Evolutionary conservation across 2,797 vertebrate genomes (phyloP).

Genomic region (Anolis apletophallus): DNA sequence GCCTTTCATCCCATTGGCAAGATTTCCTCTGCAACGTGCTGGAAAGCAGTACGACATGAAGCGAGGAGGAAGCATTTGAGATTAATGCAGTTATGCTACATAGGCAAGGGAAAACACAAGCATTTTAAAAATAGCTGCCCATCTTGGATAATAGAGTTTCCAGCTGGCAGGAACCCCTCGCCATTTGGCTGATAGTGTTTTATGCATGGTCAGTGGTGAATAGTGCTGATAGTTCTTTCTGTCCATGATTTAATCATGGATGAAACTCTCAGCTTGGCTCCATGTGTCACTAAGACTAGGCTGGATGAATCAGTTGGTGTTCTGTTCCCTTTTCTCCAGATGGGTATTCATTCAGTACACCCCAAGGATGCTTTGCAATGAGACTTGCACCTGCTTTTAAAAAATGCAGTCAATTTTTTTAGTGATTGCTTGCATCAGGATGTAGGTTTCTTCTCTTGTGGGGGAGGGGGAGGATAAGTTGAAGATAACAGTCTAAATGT

Average conservation of each 20-base stretch:
- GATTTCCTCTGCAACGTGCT: conserved; percentile 12
- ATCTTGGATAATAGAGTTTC: not conserved
- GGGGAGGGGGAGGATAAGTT: too few relatives aligned
- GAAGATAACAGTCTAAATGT: not conserved
- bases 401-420: not conserved
- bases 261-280: not conserved
- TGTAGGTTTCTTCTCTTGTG: not conserved
- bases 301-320: conserved; percentile 1
- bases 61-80: not conserved
- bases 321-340: not conserved
- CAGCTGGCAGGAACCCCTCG: not conserved
- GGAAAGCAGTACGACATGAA: not conserved
- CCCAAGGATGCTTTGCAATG: not conserved
- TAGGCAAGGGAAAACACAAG: not conserved
- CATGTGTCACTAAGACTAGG: not conserved
- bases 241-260: conserved; percentile 3
- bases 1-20: not conserved
- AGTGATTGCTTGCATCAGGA: not conserved
- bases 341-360: not conserved
- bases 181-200: conserved; percentile 2
- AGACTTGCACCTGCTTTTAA: conserved; percentile 8
- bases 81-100: not conserved
- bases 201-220: not conserved
- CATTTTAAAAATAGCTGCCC: conserved; percentile 27
- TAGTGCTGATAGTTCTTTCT: conserved; percentile 5